Evolutionary conservation across 2,888 invertebrate species (phyloP), one percentile per base, ranked within the genome.

Genomic region (Eilema caniola): DNA sequence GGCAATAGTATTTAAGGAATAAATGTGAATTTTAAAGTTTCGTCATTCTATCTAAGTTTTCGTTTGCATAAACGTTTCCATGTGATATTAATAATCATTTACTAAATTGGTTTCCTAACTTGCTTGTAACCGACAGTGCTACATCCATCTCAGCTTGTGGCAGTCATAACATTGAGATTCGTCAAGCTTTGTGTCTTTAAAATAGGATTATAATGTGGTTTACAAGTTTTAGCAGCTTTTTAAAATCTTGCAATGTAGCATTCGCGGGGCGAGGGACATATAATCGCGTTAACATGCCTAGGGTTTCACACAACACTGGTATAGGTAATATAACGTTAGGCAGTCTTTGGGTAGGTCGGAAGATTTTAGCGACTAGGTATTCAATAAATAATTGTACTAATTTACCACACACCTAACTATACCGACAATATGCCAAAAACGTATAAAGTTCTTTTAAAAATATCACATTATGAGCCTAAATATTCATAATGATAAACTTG

Each of bases 291-390:
- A 81, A 81, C 85, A 85, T 90, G 91, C 90, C 89, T 90, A 90
- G 90, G 91, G 89, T 89, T 83, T 84, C 89, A 92, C 90, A 92
- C 91, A 89, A 91, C 89, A 90, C 86, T 90, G 90, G 90, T 90
- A 90, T 83, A 91, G 91, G 89, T 92, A 89, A 88, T 86, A 91
- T 92, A 93, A 92, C 89, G 85, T 92, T 91, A 94, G 95, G 95
- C 95, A 95, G 95, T 95, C 95, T 95, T 95, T 95, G 94, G 95
- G 92, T 94, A 95, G 95, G 95, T 95, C 95, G 95, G 95, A 94
- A 95, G 95, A 94, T 93, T 92, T 90, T 86, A 95, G 94, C 95
- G 89, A 90, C 94, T 95, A 94, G 80, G 87, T 86, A 90, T 79
- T 81, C 81, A 79, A 78, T 88, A 83, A 83, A 87, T 87, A 88